Conservation (phyloP, 1,140 invertebrate species). For the Drepana arcuata region DNA sequence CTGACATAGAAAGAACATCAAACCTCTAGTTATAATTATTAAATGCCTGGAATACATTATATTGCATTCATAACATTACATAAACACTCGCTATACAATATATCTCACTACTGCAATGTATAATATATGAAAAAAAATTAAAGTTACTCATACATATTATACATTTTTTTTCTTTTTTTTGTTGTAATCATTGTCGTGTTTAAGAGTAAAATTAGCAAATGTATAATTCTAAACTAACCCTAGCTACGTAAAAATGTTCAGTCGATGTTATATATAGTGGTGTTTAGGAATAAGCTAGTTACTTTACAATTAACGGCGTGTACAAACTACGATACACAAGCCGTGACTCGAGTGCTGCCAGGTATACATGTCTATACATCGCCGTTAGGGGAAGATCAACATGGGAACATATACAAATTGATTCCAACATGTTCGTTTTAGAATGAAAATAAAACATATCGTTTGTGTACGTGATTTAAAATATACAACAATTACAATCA, state of each 20-base stretch:
- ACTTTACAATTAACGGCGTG: constrained; percentile 25
- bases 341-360: constrained; percentile 15
- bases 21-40: constrained; percentile 46
- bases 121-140: constrained; percentile 19
- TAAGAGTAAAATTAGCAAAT: too few species aligned
- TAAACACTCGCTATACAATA: constrained; percentile 33
- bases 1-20: constrained; percentile 40
- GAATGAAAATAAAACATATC: too few species aligned
- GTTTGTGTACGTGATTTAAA: too few species aligned
- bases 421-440: too few species aligned
- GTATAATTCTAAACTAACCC: constrained; percentile 33
- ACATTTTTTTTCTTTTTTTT: constrained; percentile 18
- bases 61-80: constrained; percentile 40
- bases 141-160: constrained; percentile 21
- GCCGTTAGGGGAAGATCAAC: too few species aligned
- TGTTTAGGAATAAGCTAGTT: constrained; percentile 52
- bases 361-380: too few species aligned
- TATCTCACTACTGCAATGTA: constrained; percentile 37
- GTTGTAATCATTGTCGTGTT: constrained; percentile 24
- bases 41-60: constrained; percentile 55
- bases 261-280: constrained; percentile 70
- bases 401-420: too few species aligned
- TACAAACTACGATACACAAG: constrained; percentile 22
- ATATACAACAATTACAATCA: constrained; percentile 25
- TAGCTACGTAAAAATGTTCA: constrained; percentile 67